Percentiles rank a stretch among this genome's conserved stretches.
These are phyloP conservation scores for Caenorhabditis macrosperma DNA, from an alignment of 2,888 invertebrate genomes.

Conservation along the genomic window DNA sequence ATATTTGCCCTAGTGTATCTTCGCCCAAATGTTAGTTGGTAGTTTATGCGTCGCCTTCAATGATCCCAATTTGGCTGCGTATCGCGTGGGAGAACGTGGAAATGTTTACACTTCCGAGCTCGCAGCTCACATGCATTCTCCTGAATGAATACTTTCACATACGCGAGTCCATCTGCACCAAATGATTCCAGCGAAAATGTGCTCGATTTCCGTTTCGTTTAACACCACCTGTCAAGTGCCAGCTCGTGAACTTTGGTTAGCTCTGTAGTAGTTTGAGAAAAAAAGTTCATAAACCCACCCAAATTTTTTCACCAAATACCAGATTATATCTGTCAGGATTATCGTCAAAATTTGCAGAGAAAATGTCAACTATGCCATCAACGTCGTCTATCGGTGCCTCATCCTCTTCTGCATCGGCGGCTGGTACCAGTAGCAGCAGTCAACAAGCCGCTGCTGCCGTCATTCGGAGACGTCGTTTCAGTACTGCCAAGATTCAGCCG, in stretches of 20 bases:
- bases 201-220: slow-evolving; percentile 28
- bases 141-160: neutral
- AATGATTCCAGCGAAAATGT: neutral
- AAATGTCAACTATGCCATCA: slow-evolving; percentile 28
- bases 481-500: slow-evolving; percentile 79
- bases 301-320: too few species aligned
- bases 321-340: neutral
- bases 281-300: too few species aligned
- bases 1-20: too few species aligned
- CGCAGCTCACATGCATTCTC: neutral
- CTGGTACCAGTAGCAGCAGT: neutral
- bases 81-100: neutral
- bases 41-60: neutral
- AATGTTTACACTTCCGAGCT: slow-evolving; percentile 1
- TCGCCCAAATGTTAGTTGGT: neutral
- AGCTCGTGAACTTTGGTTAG: neutral
- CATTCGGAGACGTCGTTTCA: slow-evolving; percentile 76
- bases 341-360: slow-evolving; percentile 30
- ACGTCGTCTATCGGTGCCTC: slow-evolving; percentile 34
- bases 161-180: slow-evolving; percentile 1
- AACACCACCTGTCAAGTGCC: slow-evolving; percentile 24
- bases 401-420: slow-evolving; percentile 10
- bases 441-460: slow-evolving; percentile 40
- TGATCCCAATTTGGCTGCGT: neutral
- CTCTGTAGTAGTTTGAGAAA: neutral